Percentiles rank a stretch among this genome's conserved stretches.
Evolutionary conservation across 37 sponge, comb jelly and placozoan genomes (phyloP).

Genomic region (Petrosia ficiformis): DNA sequence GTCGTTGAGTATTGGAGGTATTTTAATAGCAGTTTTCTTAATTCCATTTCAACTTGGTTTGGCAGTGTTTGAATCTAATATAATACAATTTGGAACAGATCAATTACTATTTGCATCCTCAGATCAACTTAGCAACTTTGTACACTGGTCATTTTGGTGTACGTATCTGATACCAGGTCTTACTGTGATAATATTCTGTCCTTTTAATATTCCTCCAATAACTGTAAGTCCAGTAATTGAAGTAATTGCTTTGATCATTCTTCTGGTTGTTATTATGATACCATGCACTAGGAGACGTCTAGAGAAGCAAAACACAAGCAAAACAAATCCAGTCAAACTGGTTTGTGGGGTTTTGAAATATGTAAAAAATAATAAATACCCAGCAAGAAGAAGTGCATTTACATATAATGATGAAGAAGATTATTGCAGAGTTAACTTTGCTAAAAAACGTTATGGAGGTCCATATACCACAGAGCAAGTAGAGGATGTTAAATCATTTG

Average conservation of each 20-base stretch:
- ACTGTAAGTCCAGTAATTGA: not conserved
- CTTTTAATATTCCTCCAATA: not conserved
- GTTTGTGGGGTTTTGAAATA: not conserved
- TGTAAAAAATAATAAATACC: not conserved
- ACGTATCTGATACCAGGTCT: not conserved
- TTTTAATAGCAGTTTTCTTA: not conserved
- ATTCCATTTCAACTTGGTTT: not conserved
- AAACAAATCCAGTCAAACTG: not conserved
- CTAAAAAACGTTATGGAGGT: not conserved
- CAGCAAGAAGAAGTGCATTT: not conserved
- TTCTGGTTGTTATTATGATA: not conserved
- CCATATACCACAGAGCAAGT: conserved; percentile 6
- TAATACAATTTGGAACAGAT: conserved; percentile 10
- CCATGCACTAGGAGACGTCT: not conserved
- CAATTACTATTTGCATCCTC: conserved; percentile 1
- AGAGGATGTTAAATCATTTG: not conserved
- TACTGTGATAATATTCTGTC: not conserved
- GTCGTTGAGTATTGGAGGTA: not conserved
- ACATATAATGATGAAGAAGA: not conserved
- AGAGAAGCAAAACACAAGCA: not conserved
- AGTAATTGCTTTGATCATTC: not conserved
- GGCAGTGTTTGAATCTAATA: not conserved
- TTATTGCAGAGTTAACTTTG: not conserved
- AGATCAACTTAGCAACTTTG: not conserved
- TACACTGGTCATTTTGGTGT: conserved; percentile 5